phyloP scores from a whole-genome alignment of 1,140 invertebrate genomes.

The Leucophenga varia region DNA sequence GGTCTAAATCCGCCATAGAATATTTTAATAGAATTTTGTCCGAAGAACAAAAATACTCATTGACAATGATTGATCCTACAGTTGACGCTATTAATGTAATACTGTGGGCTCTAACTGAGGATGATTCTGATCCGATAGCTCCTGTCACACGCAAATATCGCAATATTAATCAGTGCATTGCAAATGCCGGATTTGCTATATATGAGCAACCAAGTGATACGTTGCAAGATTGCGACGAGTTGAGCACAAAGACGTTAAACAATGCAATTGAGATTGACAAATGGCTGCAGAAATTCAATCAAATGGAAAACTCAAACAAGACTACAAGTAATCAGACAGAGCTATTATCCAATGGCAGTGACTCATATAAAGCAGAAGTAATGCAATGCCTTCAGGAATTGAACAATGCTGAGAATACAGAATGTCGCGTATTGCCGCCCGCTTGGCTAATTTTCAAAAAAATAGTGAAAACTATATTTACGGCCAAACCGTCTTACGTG shows the following conservation, averaged over 20 bases:
- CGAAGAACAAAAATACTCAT: too few relatives aligned
- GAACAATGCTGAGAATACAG: background rate
- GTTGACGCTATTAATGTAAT: background rate
- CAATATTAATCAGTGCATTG: conserved; percentile 13
- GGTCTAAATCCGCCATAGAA: conserved; percentile 27
- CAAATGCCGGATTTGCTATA: too few relatives aligned
- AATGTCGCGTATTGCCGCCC: conserved; percentile 1
- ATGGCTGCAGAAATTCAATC: background rate
- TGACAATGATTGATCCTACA: too few relatives aligned
- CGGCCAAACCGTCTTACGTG: conserved; percentile 60
- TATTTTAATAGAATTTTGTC: conserved; percentile 11
- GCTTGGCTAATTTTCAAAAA: conserved; percentile 27
- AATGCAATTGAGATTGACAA: too few relatives aligned
- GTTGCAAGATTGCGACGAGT: too few relatives aligned
- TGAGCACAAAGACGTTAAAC: too few relatives aligned
- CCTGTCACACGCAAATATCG: conserved; percentile 8
- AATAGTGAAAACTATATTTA: conserved; percentile 56
- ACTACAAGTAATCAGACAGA: background rate
- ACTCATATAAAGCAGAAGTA: background rate
- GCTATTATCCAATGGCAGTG: background rate
- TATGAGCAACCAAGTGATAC: too few relatives aligned
- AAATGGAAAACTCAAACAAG: background rate
- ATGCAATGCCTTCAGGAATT: background rate
- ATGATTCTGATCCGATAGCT: conserved; percentile 19
- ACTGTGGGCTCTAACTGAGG: conserved; percentile 22